phyloP scores from a whole-genome alignment of 2,113 vertebrate species.

The Casuarius casuarius region DNA sequence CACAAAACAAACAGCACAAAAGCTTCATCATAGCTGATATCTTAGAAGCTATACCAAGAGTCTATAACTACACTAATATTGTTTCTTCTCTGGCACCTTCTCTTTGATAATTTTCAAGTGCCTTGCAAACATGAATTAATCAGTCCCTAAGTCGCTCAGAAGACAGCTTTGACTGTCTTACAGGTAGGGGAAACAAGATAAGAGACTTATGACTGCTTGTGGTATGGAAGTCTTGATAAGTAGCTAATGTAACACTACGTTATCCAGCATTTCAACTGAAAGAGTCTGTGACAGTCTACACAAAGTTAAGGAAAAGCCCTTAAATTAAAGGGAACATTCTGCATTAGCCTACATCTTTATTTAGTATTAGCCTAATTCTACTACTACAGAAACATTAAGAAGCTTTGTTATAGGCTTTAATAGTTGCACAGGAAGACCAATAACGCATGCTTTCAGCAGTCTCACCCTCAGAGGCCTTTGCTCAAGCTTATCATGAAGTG shows the following conservation, averaged over 20 bases:
- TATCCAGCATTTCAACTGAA: neutral
- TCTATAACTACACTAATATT: neutral
- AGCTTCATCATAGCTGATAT: neutral
- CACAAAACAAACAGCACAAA: neutral
- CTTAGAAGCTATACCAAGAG: neutral
- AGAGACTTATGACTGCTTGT: neutral
- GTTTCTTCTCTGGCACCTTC: neutral
- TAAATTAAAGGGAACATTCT: neutral
- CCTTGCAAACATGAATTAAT: slow-evolving; percentile 32
- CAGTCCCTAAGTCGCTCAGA: neutral
- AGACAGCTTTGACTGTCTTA: neutral
- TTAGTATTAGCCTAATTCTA: neutral
- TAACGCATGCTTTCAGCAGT: neutral
- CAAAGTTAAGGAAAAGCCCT: neutral
- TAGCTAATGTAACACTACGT: neutral
- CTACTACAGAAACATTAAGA: neutral
- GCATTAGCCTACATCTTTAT: neutral
- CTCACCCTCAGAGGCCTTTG: neutral
- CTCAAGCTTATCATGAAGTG: neutral
- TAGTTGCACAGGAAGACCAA: neutral
- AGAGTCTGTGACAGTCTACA: neutral
- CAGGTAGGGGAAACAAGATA: neutral
- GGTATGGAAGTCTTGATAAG: neutral
- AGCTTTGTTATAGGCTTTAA: neutral
- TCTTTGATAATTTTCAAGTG: slow-evolving; percentile 19